Evolutionary conservation across 2,797 vertebrate genomes (phyloP).

Genomic region (Crax fasciolata): DNA sequence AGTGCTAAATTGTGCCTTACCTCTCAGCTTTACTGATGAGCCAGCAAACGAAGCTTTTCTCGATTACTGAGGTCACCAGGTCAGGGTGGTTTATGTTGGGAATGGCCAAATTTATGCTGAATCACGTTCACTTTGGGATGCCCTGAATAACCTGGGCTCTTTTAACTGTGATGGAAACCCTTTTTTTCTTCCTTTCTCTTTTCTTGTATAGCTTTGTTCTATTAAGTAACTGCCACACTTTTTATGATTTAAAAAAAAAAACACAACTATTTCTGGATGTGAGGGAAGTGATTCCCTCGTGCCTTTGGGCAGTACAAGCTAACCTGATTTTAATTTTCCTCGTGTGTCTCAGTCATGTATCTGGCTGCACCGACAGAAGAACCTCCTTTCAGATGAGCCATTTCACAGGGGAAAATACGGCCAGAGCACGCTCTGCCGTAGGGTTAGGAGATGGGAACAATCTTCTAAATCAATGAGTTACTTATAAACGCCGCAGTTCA

Average conservation of each 20-base stretch:
- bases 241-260: background rate
- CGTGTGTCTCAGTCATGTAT: background rate
- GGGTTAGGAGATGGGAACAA: conserved; percentile 6
- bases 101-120: conserved; percentile 1
- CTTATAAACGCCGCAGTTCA: conserved; percentile 25
- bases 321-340: background rate
- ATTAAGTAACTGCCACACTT: background rate
- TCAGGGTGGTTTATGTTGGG: background rate
- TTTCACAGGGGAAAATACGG: background rate
- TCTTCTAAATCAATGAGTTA: conserved; percentile 56
- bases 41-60: conserved; percentile 46
- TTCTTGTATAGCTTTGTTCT: background rate
- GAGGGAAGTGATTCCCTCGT: background rate
- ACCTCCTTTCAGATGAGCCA: background rate
- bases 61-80: background rate
- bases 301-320: background rate
- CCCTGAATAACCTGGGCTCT: background rate
- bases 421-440: background rate
- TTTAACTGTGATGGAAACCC: background rate
- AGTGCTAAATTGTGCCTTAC: background rate
- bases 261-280: background rate
- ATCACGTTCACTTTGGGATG: background rate
- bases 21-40: background rate
- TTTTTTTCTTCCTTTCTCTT: too few species aligned
- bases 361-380: background rate